phyloP scores from a whole-genome alignment of 2,113 vertebrate genomes.

The Mirza zaza region DNA sequence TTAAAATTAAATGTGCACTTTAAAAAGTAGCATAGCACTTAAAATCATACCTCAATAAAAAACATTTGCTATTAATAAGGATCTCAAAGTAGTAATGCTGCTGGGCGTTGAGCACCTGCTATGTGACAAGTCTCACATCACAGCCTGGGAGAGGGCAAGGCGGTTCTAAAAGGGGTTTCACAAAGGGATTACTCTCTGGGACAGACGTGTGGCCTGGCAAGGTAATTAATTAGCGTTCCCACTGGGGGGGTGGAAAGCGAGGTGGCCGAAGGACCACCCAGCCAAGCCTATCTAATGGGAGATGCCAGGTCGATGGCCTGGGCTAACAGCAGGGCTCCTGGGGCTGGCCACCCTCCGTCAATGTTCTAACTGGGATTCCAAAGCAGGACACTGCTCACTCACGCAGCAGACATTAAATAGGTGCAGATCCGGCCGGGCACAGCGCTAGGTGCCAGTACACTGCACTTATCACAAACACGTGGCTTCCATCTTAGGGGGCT shows the following conservation, averaged over 20 bases:
- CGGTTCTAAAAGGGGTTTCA: neutral
- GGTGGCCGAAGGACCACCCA: neutral
- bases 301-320: accelerated
- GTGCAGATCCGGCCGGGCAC: neutral
- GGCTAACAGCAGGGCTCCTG: accelerated
- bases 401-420: too few species aligned
- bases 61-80: neutral
- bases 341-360: neutral
- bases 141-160: neutral
- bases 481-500: neutral
- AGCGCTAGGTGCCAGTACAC: accelerated
- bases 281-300: neutral
- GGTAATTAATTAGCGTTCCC: neutral
- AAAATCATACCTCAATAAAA: neutral
- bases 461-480: accelerated
- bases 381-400: neutral
- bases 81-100: neutral
- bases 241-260: accelerated
- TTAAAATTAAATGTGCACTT: conserved; percentile 2
- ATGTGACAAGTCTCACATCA: neutral
- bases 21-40: neutral
- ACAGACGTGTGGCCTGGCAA: neutral
- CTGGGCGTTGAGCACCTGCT: neutral
- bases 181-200: neutral
- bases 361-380: neutral